Conservation (phyloP, 2,888 invertebrate species). For the Leucophenga maculata region DNA sequence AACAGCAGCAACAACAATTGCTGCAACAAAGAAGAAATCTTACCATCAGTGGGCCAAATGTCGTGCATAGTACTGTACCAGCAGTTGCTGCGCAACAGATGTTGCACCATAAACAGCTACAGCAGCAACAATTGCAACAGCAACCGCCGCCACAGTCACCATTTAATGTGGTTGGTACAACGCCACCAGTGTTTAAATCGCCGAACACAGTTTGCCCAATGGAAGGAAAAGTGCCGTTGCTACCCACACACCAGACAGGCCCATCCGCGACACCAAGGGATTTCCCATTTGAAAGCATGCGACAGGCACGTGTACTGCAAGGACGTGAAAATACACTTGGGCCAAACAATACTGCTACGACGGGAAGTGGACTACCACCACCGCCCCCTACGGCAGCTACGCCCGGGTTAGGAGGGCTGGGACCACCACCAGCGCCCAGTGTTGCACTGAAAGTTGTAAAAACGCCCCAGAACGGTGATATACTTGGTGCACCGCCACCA, state of each 20-base stretch:
- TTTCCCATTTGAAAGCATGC: slow-evolving; percentile 94
- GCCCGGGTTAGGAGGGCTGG: slow-evolving; percentile 40
- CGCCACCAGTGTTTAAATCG: slow-evolving; percentile 76
- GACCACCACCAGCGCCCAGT: slow-evolving; percentile 51
- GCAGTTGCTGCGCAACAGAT: slow-evolving; percentile 32
- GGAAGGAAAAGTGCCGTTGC: slow-evolving; percentile 80
- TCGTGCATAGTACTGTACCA: slow-evolving; percentile 33
- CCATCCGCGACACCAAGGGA: slow-evolving; percentile 72
- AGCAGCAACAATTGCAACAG: slow-evolving; percentile 47
- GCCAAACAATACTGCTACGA: slow-evolving; percentile 46
- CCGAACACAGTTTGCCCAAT: slow-evolving; percentile 92
- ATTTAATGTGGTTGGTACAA: slow-evolving; percentile 47
- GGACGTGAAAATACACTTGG: slow-evolving; percentile 78
- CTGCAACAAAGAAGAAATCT: slow-evolving; percentile 52
- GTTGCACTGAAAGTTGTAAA: slow-evolving; percentile 64
- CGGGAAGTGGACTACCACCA: slow-evolving; percentile 28
- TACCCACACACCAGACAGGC: slow-evolving; percentile 73
- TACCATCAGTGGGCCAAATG: slow-evolving; percentile 42
- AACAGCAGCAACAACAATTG: slow-evolving; percentile 52
- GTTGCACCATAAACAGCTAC: slow-evolving; percentile 40
- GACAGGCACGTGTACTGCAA: slow-evolving; percentile 89
- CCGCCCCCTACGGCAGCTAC: background rate
- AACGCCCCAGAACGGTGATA: slow-evolving; percentile 58
- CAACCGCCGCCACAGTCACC: slow-evolving; percentile 44
- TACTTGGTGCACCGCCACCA: slow-evolving; percentile 36